phyloP scores from a whole-genome alignment of 2,797 vertebrate species.

The Leptodactylus fallax region DNA sequence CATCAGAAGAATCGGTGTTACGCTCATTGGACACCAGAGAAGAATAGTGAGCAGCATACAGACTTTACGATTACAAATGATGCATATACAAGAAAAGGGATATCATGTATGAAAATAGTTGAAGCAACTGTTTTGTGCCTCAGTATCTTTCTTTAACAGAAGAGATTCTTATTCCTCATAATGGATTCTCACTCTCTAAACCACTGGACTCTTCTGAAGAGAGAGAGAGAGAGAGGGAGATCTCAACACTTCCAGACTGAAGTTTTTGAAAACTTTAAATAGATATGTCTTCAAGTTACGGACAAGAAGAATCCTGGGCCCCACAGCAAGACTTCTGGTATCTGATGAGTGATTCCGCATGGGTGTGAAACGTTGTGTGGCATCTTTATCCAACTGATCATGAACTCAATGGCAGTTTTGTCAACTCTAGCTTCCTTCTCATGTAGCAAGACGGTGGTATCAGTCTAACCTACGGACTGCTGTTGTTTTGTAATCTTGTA shows the following conservation, averaged over 20 bases:
- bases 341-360: slow-evolving; percentile 76
- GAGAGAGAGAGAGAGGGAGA: slow-evolving; percentile 67
- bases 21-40: slow-evolving; percentile 90
- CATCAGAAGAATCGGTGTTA: slow-evolving; percentile 82
- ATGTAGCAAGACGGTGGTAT: slow-evolving; percentile 80
- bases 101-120: slow-evolving; percentile 87
- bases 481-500: slow-evolving; percentile 85
- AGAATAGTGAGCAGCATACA: slow-evolving; percentile 99
- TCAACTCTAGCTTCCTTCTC: slow-evolving; percentile 79
- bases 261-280: slow-evolving; percentile 75
- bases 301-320: slow-evolving; percentile 70
- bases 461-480: slow-evolving; percentile 81
- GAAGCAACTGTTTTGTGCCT: slow-evolving; percentile 85
- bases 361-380: slow-evolving; percentile 76
- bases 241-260: slow-evolving; percentile 75
- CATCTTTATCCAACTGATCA: slow-evolving; percentile 72
- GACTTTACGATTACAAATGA: slow-evolving; percentile 94
- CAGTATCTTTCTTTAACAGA: slow-evolving; percentile 79
- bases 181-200: slow-evolving; percentile 72
- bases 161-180: slow-evolving; percentile 73
- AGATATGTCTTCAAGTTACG: slow-evolving; percentile 72
- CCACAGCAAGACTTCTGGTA: slow-evolving; percentile 73
- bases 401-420: slow-evolving; percentile 71
- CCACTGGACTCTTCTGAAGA: slow-evolving; percentile 67
- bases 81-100: slow-evolving; percentile 92